Evolutionary conservation across 2,113 vertebrate genomes (phyloP), one percentile per base, ranked within the genome.

Genomic region (Zapus hudsonius): DNA sequence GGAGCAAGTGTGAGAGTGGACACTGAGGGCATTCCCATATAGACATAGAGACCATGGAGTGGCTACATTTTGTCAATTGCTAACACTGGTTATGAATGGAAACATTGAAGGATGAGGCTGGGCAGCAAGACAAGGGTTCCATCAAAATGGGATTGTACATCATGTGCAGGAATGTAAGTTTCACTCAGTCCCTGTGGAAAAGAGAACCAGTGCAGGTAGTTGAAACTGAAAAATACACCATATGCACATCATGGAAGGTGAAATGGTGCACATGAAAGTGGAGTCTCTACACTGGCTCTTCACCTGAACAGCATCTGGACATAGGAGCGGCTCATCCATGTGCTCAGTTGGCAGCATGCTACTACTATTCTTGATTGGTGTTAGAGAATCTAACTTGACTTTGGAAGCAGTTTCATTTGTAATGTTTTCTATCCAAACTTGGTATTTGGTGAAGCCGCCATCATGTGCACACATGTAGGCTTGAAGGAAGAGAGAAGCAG

Each of bases 401-500:
- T n/a, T n/a, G n/a, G n/a, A 9, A 93, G 86, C 16, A 20, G 4
- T 90, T 87, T 93, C 40, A n/a, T 44, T 92, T 87, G 72, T 95
- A 72, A 40, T 79, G 92, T 86, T 57, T 10, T 47, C 22, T 3
- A 33, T 2, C 55, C 16, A 93, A 73, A 55, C 47, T 8, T 57
- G 5, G 16, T 75, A 70, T 90, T 92, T 79, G 69, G 44, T 80
- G 64, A 79, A 84, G 5, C 66, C 27, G 31, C 36, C 69, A 23
- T 11, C 84, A 88, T 5, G 93, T 42, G 64, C 17, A 40, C 19
- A 70, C 23, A 83, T 19, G 57, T 80, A 74, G 7, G 31, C 74
- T 59, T 36, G 69, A 82, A 33, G 78, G 82, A 63, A 93, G 93
- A 95, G 87, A 93, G 67, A 95, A 88, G 88, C 88, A 91, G 83